Conservation (phyloP, 2,797 vertebrate species). For the Argentina silus region DNA sequence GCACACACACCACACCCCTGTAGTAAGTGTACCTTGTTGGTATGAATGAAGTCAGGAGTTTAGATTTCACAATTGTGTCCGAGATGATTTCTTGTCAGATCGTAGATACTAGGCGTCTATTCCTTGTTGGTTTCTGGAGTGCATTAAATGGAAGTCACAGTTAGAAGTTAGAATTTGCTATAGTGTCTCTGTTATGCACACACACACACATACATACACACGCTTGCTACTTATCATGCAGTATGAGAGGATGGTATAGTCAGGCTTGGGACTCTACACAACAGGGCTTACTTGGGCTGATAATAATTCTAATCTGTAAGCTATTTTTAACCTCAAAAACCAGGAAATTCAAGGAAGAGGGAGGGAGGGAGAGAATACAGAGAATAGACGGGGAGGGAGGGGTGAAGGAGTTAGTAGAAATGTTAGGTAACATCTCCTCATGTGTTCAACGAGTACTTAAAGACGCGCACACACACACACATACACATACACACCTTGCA, state of each 20-base stretch:
- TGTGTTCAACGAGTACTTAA: background rate
- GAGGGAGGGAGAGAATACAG: conserved; percentile 11
- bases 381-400: conserved; percentile 16
- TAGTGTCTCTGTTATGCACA: too few species aligned
- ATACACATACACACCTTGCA: background rate
- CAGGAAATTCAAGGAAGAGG: conserved; percentile 7
- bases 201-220: too few species aligned
- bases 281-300: background rate
- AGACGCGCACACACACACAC: background rate
- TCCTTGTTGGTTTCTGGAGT: too few species aligned
- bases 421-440: conserved; percentile 9
- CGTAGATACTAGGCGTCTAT: background rate
- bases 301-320: conserved; percentile 21
- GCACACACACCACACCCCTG: too few species aligned
- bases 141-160: too few species aligned
- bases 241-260: too few species aligned
- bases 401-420: conserved; percentile 18
- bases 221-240: too few species aligned
- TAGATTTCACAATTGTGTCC: background rate
- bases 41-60: background rate
- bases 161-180: too few species aligned
- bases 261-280: background rate
- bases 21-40: too few species aligned
- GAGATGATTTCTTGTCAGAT: background rate
- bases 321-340: conserved; percentile 19